Percentiles rank a stretch among this genome's conserved stretches.
phyloP scores from a whole-genome alignment of 2,888 invertebrate genomes.

The Ischnus inquisitorius region DNA sequence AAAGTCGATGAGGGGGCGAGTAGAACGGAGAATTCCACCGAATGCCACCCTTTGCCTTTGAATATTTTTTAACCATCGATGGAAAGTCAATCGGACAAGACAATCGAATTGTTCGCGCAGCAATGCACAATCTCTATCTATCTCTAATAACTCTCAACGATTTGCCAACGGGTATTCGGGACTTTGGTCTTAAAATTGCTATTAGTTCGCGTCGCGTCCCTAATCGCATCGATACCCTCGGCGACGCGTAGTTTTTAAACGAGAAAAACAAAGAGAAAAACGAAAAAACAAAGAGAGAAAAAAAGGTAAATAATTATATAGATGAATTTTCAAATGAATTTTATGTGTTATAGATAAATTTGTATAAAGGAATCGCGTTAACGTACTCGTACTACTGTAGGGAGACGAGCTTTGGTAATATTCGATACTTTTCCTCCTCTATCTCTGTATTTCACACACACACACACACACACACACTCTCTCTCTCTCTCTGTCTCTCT shows the following conservation, averaged over 20 bases:
- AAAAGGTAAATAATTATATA: constrained; percentile 58
- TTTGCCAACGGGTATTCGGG: background rate
- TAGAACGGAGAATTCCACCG: constrained; percentile 20
- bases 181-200: background rate
- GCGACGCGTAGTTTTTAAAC: constrained; percentile 32
- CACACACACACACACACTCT: background rate
- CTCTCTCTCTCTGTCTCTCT: constrained; percentile 42
- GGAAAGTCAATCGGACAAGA: constrained; percentile 58
- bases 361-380: constrained; percentile 61
- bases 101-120: constrained; percentile 51
- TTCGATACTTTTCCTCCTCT: constrained; percentile 22
- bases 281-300: no score
- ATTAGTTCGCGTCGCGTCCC: constrained; percentile 39
- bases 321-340: constrained; percentile 57
- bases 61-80: constrained; percentile 60
- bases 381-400: constrained; percentile 41
- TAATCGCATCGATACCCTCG: constrained; percentile 50
- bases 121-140: constrained; percentile 18
- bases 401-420: constrained; percentile 36
- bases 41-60: constrained; percentile 56
- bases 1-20: constrained; percentile 42
- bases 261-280: no score
- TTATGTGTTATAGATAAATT: constrained; percentile 65
- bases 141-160: constrained; percentile 10
- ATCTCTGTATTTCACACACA: background rate